Evolutionary conservation across 2,113 vertebrate genomes (phyloP).

Genomic region (Vombatus ursinus): DNA sequence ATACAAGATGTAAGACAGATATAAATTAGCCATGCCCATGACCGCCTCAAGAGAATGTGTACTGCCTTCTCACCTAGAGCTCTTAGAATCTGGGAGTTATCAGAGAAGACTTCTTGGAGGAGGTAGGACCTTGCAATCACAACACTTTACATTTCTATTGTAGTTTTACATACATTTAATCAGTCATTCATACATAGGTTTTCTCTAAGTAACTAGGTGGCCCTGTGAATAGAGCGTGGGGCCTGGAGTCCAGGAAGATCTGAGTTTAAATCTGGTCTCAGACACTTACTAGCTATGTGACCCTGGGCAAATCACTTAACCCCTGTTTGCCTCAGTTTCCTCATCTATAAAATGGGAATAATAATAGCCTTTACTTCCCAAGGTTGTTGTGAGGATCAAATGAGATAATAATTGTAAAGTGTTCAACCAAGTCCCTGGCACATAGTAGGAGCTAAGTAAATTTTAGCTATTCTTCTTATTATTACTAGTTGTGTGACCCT

Average conservation of each 20-base stretch:
- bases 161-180: neutral
- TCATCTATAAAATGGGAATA: neutral
- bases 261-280: neutral
- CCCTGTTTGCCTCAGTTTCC: neutral
- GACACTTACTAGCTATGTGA: neutral
- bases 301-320: neutral
- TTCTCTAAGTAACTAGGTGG: neutral
- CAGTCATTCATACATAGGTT: neutral
- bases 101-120: neutral
- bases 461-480: no score
- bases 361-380: neutral
- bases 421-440: no score
- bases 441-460: no score
- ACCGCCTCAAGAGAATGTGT: neutral
- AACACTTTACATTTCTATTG: neutral
- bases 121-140: neutral
- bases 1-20: neutral
- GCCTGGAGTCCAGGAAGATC: neutral
- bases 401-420: no score
- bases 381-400: neutral
- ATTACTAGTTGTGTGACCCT: no score
- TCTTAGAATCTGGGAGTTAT: neutral
- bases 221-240: neutral
- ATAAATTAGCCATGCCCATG: neutral
- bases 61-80: neutral